These are phyloP conservation scores for Saguinus midas DNA, from an alignment of 2,113 vertebrate genomes.

Conservation along the genomic window DNA sequence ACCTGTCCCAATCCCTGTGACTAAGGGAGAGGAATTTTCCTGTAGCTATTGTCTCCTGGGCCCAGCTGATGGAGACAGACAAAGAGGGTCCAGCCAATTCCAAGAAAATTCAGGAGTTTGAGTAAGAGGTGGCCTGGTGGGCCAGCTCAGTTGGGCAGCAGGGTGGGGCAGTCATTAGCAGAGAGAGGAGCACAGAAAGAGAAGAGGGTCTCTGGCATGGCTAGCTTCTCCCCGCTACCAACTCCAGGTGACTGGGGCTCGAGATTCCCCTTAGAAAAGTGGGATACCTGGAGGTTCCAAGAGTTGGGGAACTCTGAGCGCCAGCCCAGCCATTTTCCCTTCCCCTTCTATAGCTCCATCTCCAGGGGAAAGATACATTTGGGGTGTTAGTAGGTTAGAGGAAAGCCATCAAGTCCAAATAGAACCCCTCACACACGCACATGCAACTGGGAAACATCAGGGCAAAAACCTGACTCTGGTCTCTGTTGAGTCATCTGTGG, in stretches of 20 bases:
- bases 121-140: constrained; percentile 39
- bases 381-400: constrained; percentile 4
- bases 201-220: not conserved
- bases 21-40: constrained; percentile 58
- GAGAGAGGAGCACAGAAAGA: not conserved
- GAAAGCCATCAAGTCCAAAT: constrained; percentile 71
- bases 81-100: constrained; percentile 78
- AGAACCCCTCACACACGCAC: not conserved
- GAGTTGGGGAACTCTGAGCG: constrained; percentile 43
- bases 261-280: constrained; percentile 35
- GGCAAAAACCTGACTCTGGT: constrained; percentile 50
- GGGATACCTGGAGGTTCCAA: not conserved
- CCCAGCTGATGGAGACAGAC: constrained; percentile 77
- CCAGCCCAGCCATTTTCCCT: not conserved
- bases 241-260: not conserved
- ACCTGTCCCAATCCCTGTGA: constrained; percentile 50
- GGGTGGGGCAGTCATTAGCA: constrained; percentile 50
- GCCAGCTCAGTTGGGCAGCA: constrained; percentile 48
- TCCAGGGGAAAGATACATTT: not conserved
- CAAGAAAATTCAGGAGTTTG: constrained; percentile 78
- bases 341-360: not conserved
- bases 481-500: constrained; percentile 40
- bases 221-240: constrained; percentile 9
- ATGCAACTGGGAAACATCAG: constrained; percentile 46
- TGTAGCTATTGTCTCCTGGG: constrained; percentile 80